These are phyloP conservation scores for Candoia aspera DNA, from an alignment of 2,113 vertebrate species.

Conservation along the genomic window DNA sequence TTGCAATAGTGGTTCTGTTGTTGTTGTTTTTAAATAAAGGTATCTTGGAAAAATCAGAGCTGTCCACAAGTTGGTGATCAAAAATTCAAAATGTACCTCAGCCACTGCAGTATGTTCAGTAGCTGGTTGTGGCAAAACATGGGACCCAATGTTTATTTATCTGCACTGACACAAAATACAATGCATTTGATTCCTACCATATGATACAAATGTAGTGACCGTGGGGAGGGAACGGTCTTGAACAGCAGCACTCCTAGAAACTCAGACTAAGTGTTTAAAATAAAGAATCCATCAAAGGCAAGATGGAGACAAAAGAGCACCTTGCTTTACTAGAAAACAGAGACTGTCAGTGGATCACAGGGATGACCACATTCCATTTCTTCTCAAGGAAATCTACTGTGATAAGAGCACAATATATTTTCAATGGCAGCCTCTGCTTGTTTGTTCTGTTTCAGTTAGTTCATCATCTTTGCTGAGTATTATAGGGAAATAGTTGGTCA, in stretches of 20 bases:
- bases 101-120: not conserved
- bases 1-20: not conserved
- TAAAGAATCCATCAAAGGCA: not conserved
- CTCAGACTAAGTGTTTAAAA: not conserved
- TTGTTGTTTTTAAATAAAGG: not conserved
- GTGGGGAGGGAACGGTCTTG: not conserved
- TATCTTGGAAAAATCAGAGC: not conserved
- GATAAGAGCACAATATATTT: not conserved
- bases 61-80: not conserved
- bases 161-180: not conserved
- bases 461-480: constrained; percentile 16
- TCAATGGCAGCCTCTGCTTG: not conserved
- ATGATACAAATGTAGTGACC: not conserved
- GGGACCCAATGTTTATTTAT: not conserved
- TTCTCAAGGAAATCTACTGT: not conserved
- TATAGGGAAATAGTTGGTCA: constrained; percentile 11
- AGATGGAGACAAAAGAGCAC: not conserved
- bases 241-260: not conserved
- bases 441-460: not conserved
- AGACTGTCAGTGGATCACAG: not conserved
- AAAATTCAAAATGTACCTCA: not conserved
- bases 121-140: not conserved
- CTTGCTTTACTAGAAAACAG: not conserved
- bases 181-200: no score
- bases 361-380: not conserved